Evolutionary conservation across 1,140 invertebrate genomes (phyloP), one percentile per base, ranked within the genome.

Genomic region (Magallana gigas): DNA sequence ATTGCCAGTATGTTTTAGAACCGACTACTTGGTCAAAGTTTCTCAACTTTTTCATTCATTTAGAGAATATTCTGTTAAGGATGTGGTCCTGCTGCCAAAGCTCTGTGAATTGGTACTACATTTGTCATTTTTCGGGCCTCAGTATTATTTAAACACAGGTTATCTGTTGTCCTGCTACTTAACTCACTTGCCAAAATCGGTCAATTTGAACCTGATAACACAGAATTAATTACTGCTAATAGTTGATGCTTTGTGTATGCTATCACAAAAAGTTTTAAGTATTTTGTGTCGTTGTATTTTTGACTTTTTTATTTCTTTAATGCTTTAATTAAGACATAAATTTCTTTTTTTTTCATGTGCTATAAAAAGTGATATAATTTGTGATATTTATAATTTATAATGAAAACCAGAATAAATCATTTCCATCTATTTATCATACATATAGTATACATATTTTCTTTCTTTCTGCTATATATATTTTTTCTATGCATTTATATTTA

Each of bases 401-500:
- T 64, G 60, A 64, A n/a, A 64, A n/a, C 18, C 16, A 76, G 68
- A 29, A 23, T 9, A 29, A 76, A 76, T 76, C 68, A 76, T 76
- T 76, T 76, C 12, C 23, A 76, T 76, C 29, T 18, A 76, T 36
- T 76, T 76, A 7, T 76, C 23, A 23, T 76, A 12, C 68, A 76
- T 76, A 48, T 48, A 48, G 36, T 76, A 76, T 23, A 29, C 23
- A 18, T 76, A 29, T 36, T 76, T 18, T 29, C 36, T 76, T 76
- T 29, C 36, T 76, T 76, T 29, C 36, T 76, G 36, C 68, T 29
- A 36, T 76, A 29, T 76, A 29, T 76, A 76, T 48, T 48, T 76
- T 76, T 76, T 23, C 68, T 76, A 76, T 76, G 68, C 68, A 12
- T 76, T 76, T 76, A 76, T 36, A 76, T 76, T 12, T 76, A 29